Conservation (phyloP, 2,797 vertebrate genomes). For the Hozukius guyotensis region DNA sequence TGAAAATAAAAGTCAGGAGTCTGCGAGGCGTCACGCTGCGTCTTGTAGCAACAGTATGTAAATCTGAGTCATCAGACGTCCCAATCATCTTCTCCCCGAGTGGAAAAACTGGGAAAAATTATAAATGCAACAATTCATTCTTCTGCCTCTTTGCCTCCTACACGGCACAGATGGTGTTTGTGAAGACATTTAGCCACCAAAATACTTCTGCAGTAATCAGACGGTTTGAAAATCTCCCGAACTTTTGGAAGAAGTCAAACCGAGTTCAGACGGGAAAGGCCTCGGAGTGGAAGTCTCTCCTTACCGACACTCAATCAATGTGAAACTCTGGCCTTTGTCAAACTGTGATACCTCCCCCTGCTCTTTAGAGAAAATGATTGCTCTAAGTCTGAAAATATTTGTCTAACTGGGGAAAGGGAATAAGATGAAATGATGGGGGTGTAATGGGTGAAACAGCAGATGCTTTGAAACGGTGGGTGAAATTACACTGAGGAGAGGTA, state of each 20-base stretch:
- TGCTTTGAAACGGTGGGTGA: not conserved
- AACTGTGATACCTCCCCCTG: conserved; percentile 33
- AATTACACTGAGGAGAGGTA: conserved; percentile 25
- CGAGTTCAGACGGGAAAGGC: conserved; percentile 22
- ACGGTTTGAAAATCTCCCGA: not conserved
- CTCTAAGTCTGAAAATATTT: conserved; percentile 76
- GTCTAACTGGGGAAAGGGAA: conserved; percentile 52
- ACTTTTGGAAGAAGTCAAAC: conserved; percentile 43
- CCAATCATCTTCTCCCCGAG: conserved; percentile 51
- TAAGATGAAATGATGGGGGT: conserved; percentile 16
- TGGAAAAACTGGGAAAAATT: conserved; percentile 53
- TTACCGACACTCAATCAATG: conserved; percentile 59
- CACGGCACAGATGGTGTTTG: conserved; percentile 73
- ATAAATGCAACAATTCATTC: conserved; percentile 62
- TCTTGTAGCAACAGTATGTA: conserved; percentile 34
- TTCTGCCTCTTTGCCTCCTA: conserved; percentile 64
- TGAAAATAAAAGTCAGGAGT: not conserved
- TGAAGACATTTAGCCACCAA: conserved; percentile 39
- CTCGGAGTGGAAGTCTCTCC: conserved; percentile 35
- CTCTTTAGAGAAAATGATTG: conserved; percentile 50
- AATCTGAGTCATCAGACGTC: conserved; percentile 59
- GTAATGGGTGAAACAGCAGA: conserved; percentile 55
- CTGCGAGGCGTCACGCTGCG: conserved; percentile 22
- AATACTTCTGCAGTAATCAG: conserved; percentile 41
- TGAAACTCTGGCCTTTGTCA: conserved; percentile 66